Evolutionary conservation across 2,113 vertebrate species (phyloP).

Genomic region (Cygnus atratus): DNA sequence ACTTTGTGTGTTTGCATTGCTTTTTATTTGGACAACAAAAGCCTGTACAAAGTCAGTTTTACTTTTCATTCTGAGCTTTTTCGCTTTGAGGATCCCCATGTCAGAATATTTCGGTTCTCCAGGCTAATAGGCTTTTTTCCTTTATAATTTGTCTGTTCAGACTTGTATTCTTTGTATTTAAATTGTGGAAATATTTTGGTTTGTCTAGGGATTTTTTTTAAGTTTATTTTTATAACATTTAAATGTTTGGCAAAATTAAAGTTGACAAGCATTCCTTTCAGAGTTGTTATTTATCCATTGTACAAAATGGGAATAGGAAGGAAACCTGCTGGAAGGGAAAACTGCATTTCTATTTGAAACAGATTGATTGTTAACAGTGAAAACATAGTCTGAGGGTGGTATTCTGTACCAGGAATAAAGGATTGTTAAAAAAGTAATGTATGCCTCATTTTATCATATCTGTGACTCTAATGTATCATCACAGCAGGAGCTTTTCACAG

Average conservation of each 20-base stretch:
- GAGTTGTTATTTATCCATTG: background rate
- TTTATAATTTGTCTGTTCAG: background rate
- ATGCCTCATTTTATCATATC: background rate
- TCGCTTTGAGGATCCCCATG: background rate
- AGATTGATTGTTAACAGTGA: background rate
- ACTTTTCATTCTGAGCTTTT: background rate
- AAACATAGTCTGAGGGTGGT: background rate
- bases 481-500: conserved; percentile 17
- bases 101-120: background rate
- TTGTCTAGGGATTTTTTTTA: background rate
- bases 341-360: background rate
- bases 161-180: background rate
- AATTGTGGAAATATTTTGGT: background rate
- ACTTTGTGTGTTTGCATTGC: background rate
- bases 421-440: background rate
- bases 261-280: conserved; percentile 23
- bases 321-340: conserved; percentile 5
- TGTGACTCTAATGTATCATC: conserved; percentile 7
- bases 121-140: background rate
- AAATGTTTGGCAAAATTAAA: background rate
- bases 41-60: background rate
- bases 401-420: background rate
- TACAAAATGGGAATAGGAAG: background rate
- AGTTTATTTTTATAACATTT: background rate
- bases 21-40: background rate